Base-by-base conservation (phyloP, 2,113 vertebrate genomes). In the Machaerirhynchus nigripectus region DNA sequence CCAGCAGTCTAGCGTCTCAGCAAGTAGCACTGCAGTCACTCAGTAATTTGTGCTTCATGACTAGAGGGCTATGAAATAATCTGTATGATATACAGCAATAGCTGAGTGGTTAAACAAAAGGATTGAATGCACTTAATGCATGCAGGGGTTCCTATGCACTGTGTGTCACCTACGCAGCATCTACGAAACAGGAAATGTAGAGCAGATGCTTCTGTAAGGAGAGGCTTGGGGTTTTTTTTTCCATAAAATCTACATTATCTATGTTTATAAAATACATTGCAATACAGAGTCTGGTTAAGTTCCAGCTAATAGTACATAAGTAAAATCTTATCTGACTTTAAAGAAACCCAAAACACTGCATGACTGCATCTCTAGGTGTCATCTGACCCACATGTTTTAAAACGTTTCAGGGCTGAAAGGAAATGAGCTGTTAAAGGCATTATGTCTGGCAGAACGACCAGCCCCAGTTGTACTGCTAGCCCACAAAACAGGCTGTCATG, bases 21-120 rank as follows among this genome's bases (percentile, higher is more conserved):
- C 70, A 89, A 96, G 79, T 21, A 79, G 42, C 65, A 35, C 49
- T 91, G 80, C 87, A 93, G 83, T 78, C 40, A 39, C 75, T 75
- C 53, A 27, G 35, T 80, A 96, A 94, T 88, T 90, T 92, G 37
- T 75, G 46, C 57, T 91, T 61, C 67, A 11, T 75, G 60, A 42
- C 70, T 93, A 0, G 1, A 90, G 84, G 87, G 75, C 63, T 89
- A 15, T 80, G 57, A 80, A 85, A 46, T 68, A 67, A 85, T 42
- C 67, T 37, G 2, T 59, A 23, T 16, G 5, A 46, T 40, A 44
- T 61, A 84, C 44, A 80, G 57, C 68, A 81, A 64, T 28, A 52
- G 52, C 28, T 44, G 42, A 73, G 35, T 52, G 82, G 63, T 60
- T 49, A 53, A 33, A 53, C 40, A 73, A 87, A 78, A 83, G 37